These are phyloP conservation scores for Pelecanoides urinatrix DNA, from an alignment of 2,113 vertebrate species.

Conservation along the genomic window DNA sequence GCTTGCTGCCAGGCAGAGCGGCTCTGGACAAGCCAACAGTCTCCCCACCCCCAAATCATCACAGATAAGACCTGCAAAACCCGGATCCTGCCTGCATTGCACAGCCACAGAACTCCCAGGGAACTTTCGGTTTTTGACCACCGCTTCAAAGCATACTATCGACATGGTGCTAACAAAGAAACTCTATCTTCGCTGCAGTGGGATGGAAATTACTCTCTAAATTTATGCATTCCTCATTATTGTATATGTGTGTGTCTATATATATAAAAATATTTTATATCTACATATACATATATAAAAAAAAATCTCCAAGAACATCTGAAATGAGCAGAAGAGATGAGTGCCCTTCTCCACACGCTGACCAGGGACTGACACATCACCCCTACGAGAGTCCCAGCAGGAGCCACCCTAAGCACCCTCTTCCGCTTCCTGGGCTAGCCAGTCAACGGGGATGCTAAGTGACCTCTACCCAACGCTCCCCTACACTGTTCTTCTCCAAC, in stretches of 20 bases:
- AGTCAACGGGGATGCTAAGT: not conserved
- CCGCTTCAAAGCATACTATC: not conserved
- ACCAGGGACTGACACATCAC: not conserved
- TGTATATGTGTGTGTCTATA: fast-evolving
- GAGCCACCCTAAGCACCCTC: not conserved
- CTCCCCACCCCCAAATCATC: not conserved
- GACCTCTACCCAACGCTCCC: fast-evolving
- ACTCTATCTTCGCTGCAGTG: not conserved
- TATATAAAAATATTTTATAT: no score
- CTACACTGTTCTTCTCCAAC: not conserved
- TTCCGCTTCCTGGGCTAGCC: fast-evolving
- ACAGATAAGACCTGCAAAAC: not conserved
- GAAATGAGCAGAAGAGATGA: not conserved
- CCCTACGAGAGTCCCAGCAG: not conserved
- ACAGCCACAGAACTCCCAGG: not conserved
- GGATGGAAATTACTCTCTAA: not conserved
- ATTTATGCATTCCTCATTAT: not conserved
- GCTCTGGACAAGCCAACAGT: not conserved
- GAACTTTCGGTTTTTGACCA: not conserved
- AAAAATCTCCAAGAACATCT: not conserved
- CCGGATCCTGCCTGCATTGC: not conserved
- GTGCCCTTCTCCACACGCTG: not conserved
- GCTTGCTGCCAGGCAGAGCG: not conserved
- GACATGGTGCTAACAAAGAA: not conserved
- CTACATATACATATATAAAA: no score